Evolutionary conservation across 2,797 vertebrate genomes (phyloP).

Genomic region (Heteromormyrus szaboi): DNA sequence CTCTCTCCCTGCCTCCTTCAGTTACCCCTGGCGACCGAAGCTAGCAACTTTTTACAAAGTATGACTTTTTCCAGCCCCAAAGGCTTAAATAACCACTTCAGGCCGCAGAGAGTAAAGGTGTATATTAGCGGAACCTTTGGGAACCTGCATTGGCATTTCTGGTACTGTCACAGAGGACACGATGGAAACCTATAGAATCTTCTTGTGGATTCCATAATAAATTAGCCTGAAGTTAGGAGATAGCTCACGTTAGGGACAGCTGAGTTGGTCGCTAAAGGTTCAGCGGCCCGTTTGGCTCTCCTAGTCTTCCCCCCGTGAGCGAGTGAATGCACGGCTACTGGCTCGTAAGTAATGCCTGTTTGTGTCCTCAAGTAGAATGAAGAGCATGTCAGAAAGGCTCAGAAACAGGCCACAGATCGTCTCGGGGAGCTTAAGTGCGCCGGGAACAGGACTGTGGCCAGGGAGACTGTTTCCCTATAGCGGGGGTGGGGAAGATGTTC

Average conservation of each 20-base stretch:
- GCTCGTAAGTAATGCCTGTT: constrained; percentile 1
- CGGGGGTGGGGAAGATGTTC: neutral
- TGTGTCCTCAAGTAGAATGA: neutral
- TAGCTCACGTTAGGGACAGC: neutral
- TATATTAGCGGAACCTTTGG: neutral
- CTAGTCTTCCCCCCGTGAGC: neutral
- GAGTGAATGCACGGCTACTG: neutral
- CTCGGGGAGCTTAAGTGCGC: neutral
- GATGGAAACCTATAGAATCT: neutral
- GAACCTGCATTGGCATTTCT: neutral
- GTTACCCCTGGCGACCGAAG: neutral
- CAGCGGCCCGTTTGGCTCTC: neutral
- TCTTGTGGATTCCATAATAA: neutral
- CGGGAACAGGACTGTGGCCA: neutral
- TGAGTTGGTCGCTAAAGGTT: neutral
- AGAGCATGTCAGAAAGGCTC: neutral
- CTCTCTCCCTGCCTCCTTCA: neutral
- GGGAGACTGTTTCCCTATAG: neutral
- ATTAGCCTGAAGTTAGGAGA: neutral
- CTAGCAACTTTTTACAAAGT: neutral
- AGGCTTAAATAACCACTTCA: neutral
- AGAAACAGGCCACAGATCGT: neutral
- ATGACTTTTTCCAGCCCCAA: neutral
- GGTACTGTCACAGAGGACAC: neutral
- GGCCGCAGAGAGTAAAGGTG: neutral